Evolutionary conservation across 2,888 invertebrate species (phyloP).

Genomic region (Trimorus sp.): DNA sequence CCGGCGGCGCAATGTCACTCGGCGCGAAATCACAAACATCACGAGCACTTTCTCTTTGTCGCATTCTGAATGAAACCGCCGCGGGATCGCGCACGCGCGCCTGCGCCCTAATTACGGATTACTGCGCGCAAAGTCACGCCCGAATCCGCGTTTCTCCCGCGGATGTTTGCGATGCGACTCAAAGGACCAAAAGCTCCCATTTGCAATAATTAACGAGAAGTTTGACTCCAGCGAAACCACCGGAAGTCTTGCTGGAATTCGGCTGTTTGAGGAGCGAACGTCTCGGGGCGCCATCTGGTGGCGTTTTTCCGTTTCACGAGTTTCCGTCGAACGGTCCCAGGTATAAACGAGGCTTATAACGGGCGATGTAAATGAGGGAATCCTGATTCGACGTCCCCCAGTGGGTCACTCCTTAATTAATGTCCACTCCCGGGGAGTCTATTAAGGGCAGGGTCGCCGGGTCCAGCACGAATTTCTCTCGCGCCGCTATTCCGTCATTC

Average conservation of each 20-base stretch:
- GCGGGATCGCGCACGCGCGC: conserved; percentile 7
- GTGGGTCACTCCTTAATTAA: conserved; percentile 39
- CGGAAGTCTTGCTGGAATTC: no score
- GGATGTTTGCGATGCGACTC: no score
- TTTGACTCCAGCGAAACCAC: no score
- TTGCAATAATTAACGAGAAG: no score
- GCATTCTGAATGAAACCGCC: conserved; percentile 21
- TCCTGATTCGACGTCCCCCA: conserved; percentile 19
- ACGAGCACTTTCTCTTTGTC: conserved; percentile 34
- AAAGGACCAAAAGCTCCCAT: no score
- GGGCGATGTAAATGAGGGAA: conserved; percentile 17
- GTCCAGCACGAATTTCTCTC: conserved; percentile 18
- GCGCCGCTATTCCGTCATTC: conserved; percentile 8
- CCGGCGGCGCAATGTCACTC: conserved; percentile 8
- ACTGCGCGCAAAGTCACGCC: conserved; percentile 20
- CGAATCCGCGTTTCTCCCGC: conserved; percentile 9
- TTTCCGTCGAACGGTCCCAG: neutral
- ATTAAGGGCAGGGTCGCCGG: conserved; percentile 31
- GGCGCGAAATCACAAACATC: conserved; percentile 33
- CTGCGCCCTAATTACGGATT: conserved; percentile 21
- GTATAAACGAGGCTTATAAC: conserved; percentile 10
- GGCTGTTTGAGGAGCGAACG: no score
- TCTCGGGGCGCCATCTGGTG: no score
- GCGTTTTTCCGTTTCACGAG: no score
- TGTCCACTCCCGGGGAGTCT: conserved; percentile 24